These are phyloP conservation scores for Hypselothyrea guttata DNA, from an alignment of 2,888 invertebrate species.

Conservation along the genomic window DNA sequence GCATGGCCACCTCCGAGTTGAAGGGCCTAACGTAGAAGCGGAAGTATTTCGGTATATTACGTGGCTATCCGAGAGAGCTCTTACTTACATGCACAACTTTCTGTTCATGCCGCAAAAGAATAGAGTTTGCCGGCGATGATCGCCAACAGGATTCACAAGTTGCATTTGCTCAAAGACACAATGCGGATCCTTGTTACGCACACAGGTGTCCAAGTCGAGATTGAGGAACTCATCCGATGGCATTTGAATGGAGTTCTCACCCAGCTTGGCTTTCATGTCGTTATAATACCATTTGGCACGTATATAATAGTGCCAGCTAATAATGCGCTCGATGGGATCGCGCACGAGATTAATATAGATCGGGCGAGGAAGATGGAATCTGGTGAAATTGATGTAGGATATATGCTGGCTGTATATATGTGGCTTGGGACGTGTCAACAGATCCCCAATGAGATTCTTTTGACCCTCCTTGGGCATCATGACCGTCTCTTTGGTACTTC, in stretches of 20 bases:
- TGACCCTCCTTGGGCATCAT: conserved; percentile 89
- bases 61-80: too few species aligned
- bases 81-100: conserved; percentile 88
- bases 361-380: conserved; percentile 89
- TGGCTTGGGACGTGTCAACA: conserved; percentile 87
- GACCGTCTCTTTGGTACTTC: conserved; percentile 92
- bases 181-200: conserved; percentile 89
- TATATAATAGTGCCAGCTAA: conserved; percentile 96
- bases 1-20: conserved; percentile 90
- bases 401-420: conserved; percentile 94
- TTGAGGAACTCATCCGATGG: conserved; percentile 86
- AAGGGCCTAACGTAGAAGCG: conserved; percentile 87
- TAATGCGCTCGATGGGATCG: conserved; percentile 94
- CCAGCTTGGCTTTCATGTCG: conserved; percentile 84
- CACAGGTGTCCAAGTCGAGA: conserved; percentile 94
- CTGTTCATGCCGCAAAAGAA: conserved; percentile 95
- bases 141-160: conserved; percentile 90
- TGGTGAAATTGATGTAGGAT: conserved; percentile 93
- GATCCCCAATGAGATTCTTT: conserved; percentile 87
- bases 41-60: not conserved
- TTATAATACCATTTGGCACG: conserved; percentile 95
- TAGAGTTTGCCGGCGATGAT: conserved; percentile 92
- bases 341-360: conserved; percentile 95
- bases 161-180: conserved; percentile 91
- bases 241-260: conserved; percentile 78